phyloP scores from a whole-genome alignment of 2,888 invertebrate genomes.

The Hemicrepidius hirtus region DNA sequence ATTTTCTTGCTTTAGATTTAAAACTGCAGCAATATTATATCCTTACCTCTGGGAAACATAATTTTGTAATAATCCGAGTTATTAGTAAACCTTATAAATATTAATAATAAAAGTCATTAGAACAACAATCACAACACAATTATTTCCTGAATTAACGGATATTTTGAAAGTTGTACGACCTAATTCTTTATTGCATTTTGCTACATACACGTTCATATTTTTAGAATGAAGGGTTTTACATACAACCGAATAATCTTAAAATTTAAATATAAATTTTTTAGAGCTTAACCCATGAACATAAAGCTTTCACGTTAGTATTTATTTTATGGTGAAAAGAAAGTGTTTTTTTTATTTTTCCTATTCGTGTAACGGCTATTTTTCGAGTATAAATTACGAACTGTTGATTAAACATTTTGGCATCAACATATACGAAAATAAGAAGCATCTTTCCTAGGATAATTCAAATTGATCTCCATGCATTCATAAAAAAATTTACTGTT shows the following conservation, averaged over 20 bases:
- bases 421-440: not conserved
- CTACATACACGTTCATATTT: not conserved
- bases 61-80: constrained; percentile 2
- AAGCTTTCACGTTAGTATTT: too few relatives aligned
- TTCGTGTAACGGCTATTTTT: too few relatives aligned
- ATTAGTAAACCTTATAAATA: constrained; percentile 26
- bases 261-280: not conserved
- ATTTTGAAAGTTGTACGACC: constrained; percentile 22
- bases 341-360: too few relatives aligned
- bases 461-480: constrained; percentile 3
- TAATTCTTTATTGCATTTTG: not conserved
- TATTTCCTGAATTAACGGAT: constrained; percentile 28
- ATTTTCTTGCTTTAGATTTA: too few relatives aligned
- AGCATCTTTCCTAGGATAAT: not conserved
- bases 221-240: too few relatives aligned
- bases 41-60: not conserved
- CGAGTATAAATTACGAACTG: too few relatives aligned
- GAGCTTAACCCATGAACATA: not conserved
- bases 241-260: not conserved
- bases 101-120: constrained; percentile 8
- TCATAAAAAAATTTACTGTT: constrained; percentile 36
- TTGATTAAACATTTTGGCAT: too few relatives aligned
- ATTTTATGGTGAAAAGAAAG: too few relatives aligned
- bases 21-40: not conserved
- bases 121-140: not conserved